A percentile compares a stretch with the other conserved stretches of the same genome.
phyloP scores from a whole-genome alignment of 2,888 invertebrate species.

The Stenodema calcarata region DNA sequence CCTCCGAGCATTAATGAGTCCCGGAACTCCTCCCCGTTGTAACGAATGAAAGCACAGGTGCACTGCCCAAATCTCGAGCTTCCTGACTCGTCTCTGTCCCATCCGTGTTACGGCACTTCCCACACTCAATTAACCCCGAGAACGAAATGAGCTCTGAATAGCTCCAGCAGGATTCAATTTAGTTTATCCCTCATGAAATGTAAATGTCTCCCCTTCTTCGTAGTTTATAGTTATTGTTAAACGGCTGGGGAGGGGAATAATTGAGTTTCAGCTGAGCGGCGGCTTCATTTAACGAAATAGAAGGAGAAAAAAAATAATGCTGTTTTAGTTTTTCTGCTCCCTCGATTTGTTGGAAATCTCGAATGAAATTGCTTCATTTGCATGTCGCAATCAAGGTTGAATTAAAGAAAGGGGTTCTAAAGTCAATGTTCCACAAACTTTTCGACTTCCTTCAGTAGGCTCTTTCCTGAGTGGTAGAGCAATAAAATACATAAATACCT shows the following conservation, averaged over 20 bases:
- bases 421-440: slow-evolving; percentile 7
- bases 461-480: neutral
- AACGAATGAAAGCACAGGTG: neutral
- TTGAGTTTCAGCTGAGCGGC: neutral
- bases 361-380: slow-evolving; percentile 14
- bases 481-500: neutral
- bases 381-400: slow-evolving; percentile 19
- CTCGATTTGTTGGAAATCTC: neutral
- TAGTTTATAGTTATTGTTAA: neutral
- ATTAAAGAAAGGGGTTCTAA: slow-evolving; percentile 16
- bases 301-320: neutral
- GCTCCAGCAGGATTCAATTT: neutral
- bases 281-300: neutral
- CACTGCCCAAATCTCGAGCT: neutral
- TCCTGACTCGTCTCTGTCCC: neutral
- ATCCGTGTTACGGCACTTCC: neutral
- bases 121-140: neutral
- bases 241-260: neutral
- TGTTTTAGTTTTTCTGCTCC: neutral
- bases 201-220: neutral
- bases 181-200: neutral
- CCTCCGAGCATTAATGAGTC: neutral
- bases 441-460: neutral
- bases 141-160: neutral
- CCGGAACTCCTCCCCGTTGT: neutral